These are phyloP conservation scores for Nebria salina DNA, from an alignment of 2,888 invertebrate species.

Conservation along the genomic window DNA sequence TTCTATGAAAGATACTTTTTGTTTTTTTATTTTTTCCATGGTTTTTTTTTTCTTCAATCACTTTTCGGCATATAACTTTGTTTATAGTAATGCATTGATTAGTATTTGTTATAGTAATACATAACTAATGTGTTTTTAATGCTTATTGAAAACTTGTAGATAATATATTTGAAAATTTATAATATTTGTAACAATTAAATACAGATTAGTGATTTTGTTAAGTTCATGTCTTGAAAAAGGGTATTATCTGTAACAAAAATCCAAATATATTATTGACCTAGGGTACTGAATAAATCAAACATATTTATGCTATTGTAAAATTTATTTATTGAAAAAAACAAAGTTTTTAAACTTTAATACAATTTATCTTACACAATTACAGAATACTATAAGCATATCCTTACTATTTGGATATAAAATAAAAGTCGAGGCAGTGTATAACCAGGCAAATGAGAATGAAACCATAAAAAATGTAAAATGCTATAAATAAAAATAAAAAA, in stretches of 20 bases:
- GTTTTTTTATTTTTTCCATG: neutral
- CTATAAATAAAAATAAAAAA: neutral
- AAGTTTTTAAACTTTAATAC: too few species aligned
- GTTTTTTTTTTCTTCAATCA: constrained; percentile 14
- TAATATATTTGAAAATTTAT: neutral
- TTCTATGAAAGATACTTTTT: constrained; percentile 19
- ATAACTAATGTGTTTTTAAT: constrained; percentile 34
- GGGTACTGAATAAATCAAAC: too few species aligned
- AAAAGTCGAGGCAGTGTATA: too few species aligned
- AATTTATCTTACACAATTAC: too few species aligned
- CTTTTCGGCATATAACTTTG: constrained; percentile 30
- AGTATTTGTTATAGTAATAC: constrained; percentile 20
- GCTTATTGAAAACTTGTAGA: neutral
- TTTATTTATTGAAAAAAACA: too few species aligned
- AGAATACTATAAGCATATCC: too few species aligned
- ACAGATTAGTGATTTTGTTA: neutral
- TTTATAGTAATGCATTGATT: constrained; percentile 29
- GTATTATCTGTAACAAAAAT: neutral
- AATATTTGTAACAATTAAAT: neutral
- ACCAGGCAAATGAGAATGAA: too few species aligned
- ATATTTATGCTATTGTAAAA: too few species aligned
- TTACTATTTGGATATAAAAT: too few species aligned
- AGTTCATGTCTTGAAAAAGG: neutral
- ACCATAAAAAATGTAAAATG: too few species aligned
- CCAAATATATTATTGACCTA: too few species aligned